Conservation (phyloP, 2,888 invertebrate genomes). For the Nudaria mundana region DNA sequence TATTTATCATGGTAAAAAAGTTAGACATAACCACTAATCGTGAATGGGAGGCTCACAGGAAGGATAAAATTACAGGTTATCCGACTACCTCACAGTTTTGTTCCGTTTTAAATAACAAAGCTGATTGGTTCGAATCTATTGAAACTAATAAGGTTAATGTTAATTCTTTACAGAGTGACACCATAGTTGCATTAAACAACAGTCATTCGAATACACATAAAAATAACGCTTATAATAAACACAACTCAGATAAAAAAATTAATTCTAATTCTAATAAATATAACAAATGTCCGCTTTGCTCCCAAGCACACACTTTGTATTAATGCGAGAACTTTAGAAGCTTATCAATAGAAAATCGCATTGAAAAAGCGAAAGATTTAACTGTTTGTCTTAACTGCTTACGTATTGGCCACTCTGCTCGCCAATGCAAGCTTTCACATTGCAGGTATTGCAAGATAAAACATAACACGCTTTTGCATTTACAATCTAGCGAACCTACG, state of each 20-base stretch:
- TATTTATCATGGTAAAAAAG: background rate
- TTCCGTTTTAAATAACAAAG: background rate
- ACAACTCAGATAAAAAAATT: background rate
- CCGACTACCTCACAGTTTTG: background rate
- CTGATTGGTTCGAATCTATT: background rate
- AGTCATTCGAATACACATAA: background rate
- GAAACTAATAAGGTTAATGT: background rate
- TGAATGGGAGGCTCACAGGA: background rate
- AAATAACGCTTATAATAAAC: background rate
- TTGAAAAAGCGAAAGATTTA: background rate
- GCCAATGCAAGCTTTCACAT: constrained; percentile 14
- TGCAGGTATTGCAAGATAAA: constrained; percentile 24
- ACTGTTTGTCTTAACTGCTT: constrained; percentile 15
- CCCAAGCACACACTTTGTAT: background rate
- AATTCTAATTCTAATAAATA: background rate
- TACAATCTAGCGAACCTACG: background rate
- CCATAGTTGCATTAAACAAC: background rate
- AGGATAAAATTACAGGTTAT: background rate
- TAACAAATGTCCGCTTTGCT: background rate
- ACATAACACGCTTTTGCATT: constrained; percentile 25
- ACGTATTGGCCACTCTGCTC: constrained; percentile 8
- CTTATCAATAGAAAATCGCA: background rate
- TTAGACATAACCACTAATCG: background rate
- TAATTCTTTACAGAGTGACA: no score
- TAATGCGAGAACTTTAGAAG: background rate